These are phyloP conservation scores for Todiramphus saurophagus DNA, from an alignment of 2,113 vertebrate genomes.

Conservation along the genomic window DNA sequence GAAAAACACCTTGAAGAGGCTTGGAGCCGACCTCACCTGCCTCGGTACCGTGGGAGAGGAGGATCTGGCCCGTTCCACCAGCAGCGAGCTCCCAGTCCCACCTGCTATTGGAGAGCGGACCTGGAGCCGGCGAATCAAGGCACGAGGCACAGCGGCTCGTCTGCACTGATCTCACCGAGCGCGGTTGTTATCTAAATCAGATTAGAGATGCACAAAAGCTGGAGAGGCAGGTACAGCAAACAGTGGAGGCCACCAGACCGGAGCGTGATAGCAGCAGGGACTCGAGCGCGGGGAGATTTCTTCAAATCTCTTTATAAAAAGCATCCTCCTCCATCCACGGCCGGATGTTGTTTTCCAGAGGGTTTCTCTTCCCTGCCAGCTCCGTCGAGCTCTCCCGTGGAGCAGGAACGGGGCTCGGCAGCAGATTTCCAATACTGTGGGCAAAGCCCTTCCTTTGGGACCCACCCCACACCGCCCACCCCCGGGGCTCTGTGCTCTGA, in stretches of 20 bases:
- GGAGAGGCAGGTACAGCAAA: neutral
- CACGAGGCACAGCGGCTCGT: neutral
- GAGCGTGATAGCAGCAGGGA: neutral
- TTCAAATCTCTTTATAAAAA: neutral
- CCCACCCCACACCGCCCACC: neutral
- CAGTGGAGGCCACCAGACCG: neutral
- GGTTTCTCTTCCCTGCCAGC: neutral
- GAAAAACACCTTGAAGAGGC: neutral
- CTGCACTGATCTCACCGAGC: neutral
- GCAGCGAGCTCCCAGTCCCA: neutral
- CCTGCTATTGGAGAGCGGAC: rapidly evolving
- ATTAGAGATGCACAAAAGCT: neutral
- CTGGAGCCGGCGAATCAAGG: neutral
- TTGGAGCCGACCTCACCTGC: neutral
- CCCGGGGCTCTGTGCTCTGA: neutral
- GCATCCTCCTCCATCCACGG: neutral
- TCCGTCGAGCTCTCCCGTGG: neutral
- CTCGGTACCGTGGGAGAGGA: neutral
- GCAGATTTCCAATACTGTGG: neutral
- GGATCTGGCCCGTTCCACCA: neutral
- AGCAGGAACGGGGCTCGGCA: neutral
- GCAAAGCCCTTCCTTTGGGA: neutral
- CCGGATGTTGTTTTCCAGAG: neutral
- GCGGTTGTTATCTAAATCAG: neutral
- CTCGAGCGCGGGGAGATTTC: rapidly evolving